phyloP scores from a whole-genome alignment of 2,113 vertebrate species.

The Ellobius talpinus region DNA sequence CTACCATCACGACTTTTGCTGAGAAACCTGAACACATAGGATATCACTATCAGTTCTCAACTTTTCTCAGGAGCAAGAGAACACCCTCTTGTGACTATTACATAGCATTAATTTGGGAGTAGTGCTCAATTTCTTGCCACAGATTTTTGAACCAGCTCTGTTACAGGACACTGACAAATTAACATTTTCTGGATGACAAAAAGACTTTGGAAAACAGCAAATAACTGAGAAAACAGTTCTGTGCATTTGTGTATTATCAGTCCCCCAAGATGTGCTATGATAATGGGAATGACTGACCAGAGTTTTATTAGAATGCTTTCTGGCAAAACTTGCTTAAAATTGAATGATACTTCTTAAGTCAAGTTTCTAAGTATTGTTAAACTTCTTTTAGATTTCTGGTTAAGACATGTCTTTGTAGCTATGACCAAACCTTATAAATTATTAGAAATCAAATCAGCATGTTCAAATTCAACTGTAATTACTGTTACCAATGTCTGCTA shows the following conservation, averaged over 20 bases:
- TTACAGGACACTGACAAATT: background rate
- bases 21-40: background rate
- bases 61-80: background rate
- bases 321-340: background rate
- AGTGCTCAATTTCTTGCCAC: background rate
- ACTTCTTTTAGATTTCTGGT: background rate
- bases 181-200: background rate
- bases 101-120: background rate
- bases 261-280: background rate
- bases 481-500: background rate
- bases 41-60: background rate
- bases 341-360: background rate
- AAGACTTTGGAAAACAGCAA: background rate
- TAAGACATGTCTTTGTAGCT: background rate
- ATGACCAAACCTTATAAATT: background rate
- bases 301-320: background rate
- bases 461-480: slow-evolving; percentile 5
- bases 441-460: background rate
- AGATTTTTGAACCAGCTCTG: background rate
- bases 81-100: background rate
- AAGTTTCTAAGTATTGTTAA: background rate
- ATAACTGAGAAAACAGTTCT: background rate
- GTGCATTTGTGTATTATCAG: background rate
- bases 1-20: background rate
- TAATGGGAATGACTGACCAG: background rate